Percentiles rank a stretch among this genome's conserved stretches.
These are phyloP conservation scores for Philonicus albiceps DNA, from an alignment of 2,888 invertebrate species.

Conservation along the genomic window DNA sequence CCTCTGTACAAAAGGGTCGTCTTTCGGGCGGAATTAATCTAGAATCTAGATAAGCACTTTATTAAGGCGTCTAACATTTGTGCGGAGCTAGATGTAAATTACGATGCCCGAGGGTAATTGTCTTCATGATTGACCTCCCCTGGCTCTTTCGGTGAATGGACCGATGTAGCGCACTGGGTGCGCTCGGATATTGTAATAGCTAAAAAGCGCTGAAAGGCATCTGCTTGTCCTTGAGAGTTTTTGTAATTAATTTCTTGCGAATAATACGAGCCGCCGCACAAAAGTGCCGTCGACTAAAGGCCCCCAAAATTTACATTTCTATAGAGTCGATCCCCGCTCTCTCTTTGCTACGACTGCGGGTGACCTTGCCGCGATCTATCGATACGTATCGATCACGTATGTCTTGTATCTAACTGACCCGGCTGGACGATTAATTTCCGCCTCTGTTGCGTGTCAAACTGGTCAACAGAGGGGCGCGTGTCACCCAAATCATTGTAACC, in stretches of 20 bases:
- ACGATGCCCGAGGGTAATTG: neutral
- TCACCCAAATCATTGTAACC: too few relatives aligned
- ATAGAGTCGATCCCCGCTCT: neutral
- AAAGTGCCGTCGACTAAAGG: neutral
- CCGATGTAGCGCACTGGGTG: neutral
- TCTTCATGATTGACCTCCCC: neutral
- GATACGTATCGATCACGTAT: neutral
- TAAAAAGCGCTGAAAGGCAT: neutral
- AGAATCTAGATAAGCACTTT: slow-evolving; percentile 25
- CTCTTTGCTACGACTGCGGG: neutral
- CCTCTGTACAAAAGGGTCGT: neutral
- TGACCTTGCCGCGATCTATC: neutral
- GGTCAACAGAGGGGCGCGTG: neutral
- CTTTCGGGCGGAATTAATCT: neutral
- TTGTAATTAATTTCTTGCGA: neutral
- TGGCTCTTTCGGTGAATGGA: neutral
- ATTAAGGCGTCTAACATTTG: neutral
- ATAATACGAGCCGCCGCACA: neutral
- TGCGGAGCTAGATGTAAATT: neutral
- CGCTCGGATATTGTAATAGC: neutral
- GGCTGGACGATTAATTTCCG: neutral
- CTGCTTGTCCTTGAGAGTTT: neutral
- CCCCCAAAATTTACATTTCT: neutral
- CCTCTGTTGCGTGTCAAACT: neutral
- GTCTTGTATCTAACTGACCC: neutral